Base-by-base conservation (phyloP, 2,888 invertebrate species). In the Liposcelis brunnea region DNA sequence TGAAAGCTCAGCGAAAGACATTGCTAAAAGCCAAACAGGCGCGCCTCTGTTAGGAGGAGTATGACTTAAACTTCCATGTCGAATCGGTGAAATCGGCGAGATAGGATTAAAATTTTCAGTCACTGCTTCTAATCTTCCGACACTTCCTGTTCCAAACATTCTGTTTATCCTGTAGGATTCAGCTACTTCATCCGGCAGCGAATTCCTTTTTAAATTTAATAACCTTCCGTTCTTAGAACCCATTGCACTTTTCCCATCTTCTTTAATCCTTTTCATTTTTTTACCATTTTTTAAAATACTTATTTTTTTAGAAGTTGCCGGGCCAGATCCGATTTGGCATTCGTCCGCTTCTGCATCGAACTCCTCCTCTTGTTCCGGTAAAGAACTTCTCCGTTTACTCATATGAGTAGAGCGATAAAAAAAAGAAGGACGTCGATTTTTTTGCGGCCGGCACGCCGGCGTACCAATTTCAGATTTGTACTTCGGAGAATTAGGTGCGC, bases 141-240 rank as follows among this genome's bases (percentile, higher is more conserved):
- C 40, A 7, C 40, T 21, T 14, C 19, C 16, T 5, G 40, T 19
- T 7, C 40, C 21, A 11, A 40, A 40, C 19, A 16, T 16, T 40
- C 40, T 14, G 40, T 18, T n/a, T 12, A 19, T 18, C 40, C 40
- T 16, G 19, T 12, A n/a, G 4, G 40, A 21, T n/a, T 40, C 40
- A 6, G 19, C 15, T 4, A 16, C 40, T 21, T 40, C 40, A 12
- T 40, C 40, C 21, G 40, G 40, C 40, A 40, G 16, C 18, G 40
- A 40, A 40, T 40, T 40, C 19, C 40, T 14, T 21, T 40, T 40
- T 21, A 40, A 19, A 40, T 21, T 40, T 18, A 40, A 40, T 7
- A 40, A 11, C 16, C 19, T 40, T 21, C 40, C 40, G 15, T 21
- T 16, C 40, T 18, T 21, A 6, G 8, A 6, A 26, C 26, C 26